Percentiles rank a stretch among this genome's conserved stretches.
Conservation (phyloP, 2,113 vertebrate species). For the Sminthopsis crassicaudata region DNA sequence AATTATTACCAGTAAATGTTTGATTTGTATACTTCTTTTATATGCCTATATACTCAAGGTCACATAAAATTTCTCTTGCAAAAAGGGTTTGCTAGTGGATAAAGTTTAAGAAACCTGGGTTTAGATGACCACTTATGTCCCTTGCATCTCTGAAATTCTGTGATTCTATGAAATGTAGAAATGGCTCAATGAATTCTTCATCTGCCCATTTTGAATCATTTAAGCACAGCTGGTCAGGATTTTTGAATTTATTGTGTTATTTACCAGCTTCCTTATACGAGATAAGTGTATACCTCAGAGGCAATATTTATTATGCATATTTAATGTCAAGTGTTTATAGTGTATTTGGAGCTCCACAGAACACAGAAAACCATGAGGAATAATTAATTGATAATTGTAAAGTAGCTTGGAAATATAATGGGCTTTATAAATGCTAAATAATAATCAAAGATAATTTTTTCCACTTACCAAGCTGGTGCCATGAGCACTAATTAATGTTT, state of each 20-base stretch:
- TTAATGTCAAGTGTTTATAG: neutral
- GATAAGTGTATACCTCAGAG: neutral
- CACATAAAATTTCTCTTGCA: too few relatives aligned
- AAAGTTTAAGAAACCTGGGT: too few relatives aligned
- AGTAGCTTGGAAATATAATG: neutral
- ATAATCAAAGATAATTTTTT: slow-evolving; percentile 10
- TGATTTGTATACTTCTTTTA: too few relatives aligned
- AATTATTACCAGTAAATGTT: too few relatives aligned
- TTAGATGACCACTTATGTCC: neutral
- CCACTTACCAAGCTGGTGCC: neutral
- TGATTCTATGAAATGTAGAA: neutral
- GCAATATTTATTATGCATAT: neutral
- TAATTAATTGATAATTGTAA: slow-evolving; percentile 3
- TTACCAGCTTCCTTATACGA: neutral
- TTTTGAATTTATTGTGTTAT: neutral
- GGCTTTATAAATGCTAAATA: neutral
- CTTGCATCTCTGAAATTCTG: neutral
- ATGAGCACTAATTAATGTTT: neutral
- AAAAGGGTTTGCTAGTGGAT: too few relatives aligned
- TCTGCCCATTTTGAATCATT: neutral
- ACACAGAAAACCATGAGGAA: neutral
- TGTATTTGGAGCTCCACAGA: neutral
- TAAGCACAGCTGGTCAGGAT: neutral
- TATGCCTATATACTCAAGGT: too few relatives aligned
- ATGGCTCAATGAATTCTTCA: neutral